Conservation (phyloP, 2,113 vertebrate genomes). For the Crypturellus undulatus region DNA sequence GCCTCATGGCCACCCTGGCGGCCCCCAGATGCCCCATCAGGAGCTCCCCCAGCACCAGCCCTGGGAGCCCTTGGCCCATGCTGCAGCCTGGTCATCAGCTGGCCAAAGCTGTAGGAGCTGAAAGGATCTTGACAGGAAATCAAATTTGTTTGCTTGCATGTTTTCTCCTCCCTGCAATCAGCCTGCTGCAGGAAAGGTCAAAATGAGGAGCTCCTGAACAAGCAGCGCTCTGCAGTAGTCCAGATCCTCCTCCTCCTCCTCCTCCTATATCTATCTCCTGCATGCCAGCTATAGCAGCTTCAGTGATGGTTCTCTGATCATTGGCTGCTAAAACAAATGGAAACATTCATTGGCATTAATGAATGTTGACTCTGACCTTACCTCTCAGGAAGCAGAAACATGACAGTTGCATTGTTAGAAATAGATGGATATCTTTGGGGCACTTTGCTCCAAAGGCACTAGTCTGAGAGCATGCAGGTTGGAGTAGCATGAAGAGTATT, state of each 20-base stretch:
- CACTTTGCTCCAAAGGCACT: not conserved
- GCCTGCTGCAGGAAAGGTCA: not conserved
- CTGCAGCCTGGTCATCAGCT: not conserved
- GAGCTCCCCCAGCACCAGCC: not conserved
- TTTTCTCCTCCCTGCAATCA: not conserved
- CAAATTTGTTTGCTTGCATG: not conserved
- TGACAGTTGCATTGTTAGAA: not conserved
- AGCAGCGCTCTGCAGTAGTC: not conserved
- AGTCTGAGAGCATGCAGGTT: not conserved
- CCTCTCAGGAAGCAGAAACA: not conserved
- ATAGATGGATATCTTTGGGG: not conserved
- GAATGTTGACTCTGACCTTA: not conserved
- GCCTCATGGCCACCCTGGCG: no score
- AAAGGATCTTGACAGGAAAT: not conserved
- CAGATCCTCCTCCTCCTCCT: not conserved
- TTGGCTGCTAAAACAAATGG: not conserved
- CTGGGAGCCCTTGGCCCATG: fast-evolving
- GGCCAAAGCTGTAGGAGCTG: not conserved
- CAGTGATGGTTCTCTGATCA: not conserved
- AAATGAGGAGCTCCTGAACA: not conserved
- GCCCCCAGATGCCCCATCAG: no score
- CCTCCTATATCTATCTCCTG: not conserved
- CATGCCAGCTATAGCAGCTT: not conserved
- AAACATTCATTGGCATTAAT: not conserved
- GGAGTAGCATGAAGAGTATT: not conserved